These are phyloP conservation scores for Andrena fulva DNA, from an alignment of 2,888 invertebrate genomes.

Conservation along the genomic window DNA sequence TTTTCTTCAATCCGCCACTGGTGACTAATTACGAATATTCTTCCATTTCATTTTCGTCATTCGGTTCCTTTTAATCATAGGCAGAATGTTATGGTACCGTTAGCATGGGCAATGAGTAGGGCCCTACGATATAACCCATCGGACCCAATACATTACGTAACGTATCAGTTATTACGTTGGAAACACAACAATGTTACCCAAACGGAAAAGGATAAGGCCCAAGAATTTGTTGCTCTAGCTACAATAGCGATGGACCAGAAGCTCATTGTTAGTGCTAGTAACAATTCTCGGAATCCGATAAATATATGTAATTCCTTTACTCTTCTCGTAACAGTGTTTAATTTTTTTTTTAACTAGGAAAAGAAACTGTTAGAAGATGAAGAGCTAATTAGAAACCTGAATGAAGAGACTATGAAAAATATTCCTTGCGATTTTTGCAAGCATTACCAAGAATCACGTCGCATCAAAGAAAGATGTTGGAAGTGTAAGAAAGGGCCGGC, in stretches of 20 bases:
- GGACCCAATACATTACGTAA: conserved; percentile 72
- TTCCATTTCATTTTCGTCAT: background rate
- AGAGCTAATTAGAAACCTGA: conserved; percentile 7
- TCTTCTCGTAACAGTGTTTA: background rate
- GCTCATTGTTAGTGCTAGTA: conserved; percentile 41
- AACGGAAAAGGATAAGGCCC: conserved; percentile 44
- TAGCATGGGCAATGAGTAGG: conserved; percentile 75
- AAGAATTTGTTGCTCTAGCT: conserved; percentile 56
- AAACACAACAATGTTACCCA: conserved; percentile 63
- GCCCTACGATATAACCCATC: conserved; percentile 70
- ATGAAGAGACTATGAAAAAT: conserved; percentile 33
- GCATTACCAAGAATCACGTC: conserved; percentile 24
- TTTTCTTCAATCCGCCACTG: no score
- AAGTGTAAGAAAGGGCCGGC: conserved; percentile 23
- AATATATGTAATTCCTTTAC: background rate
- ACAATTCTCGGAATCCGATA: background rate
- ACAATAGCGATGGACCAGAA: conserved; percentile 57
- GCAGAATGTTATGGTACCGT: conserved; percentile 71
- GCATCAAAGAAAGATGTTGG: conserved; percentile 31
- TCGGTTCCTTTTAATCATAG: conserved; percentile 53
- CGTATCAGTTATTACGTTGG: conserved; percentile 75
- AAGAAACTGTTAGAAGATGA: conserved; percentile 27
- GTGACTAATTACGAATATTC: background rate
- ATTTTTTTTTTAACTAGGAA: conserved; percentile 35
- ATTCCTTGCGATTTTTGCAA: conserved; percentile 25